Base-by-base conservation (phyloP, 1,140 invertebrate species). In the Anastatus disparis region DNA sequence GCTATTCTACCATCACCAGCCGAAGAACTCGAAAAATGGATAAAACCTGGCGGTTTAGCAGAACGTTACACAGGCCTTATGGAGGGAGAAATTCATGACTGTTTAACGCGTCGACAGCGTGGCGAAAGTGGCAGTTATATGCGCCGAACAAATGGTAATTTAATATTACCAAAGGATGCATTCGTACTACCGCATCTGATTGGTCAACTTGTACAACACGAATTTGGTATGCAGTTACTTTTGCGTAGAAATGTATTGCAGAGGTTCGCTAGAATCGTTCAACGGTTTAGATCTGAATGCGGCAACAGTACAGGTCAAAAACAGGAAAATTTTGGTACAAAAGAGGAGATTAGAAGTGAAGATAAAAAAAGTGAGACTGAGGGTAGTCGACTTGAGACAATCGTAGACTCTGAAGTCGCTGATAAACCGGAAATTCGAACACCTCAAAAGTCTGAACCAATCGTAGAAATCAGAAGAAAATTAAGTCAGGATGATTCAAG, bases 131-230 rank as follows among this genome's bases (percentile, higher is more conserved):
- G 94, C 0, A 90, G 88, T 68, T 95, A 94, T 79, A 89, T 91
- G 48, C 86, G 92, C 35, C 84, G 92, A 65, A 83, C 84, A 2
- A 89, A 80, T 27, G 82, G 82, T 7, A 73, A 73, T 52, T 80
- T 70, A 65, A 78, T 74, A 74, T 76, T 71, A 71, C 83, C 81
- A 77, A 84, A 73, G 72, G 90, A 92, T 79, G 87, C 93, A 8
- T 93, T 89, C 79, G 86, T 97, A 13, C 91, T 93, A 2, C 92
- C 93, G 0, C 96, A 99, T 87, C 84, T 98, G 10, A 95, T 97
- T 82, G 94, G 94, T 0, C 94, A 97, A 79, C 87, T 98, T 29
- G 91, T 90, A 0, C 91, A 94, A 76, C 93, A 95, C 76, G 86
- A 90, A 26, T 87, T 90, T 26, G 95, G 95, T 0, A 86, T 93